A percentile compares a stretch with the other conserved stretches of the same genome.
These are phyloP conservation scores for Alauda arvensis DNA, from an alignment of 2,797 vertebrate genomes.

Conservation along the genomic window DNA sequence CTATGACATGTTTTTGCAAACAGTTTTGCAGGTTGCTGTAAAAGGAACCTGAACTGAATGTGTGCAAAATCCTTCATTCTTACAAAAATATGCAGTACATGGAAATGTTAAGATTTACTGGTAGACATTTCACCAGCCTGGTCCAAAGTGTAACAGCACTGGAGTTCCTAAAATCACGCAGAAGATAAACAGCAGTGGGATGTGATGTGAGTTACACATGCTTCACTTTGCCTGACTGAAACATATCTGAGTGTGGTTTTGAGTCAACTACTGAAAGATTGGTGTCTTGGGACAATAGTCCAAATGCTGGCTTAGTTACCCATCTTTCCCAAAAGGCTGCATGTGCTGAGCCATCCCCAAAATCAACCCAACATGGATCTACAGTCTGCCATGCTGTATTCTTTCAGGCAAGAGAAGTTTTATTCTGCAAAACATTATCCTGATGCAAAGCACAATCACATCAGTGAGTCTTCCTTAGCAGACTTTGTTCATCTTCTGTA, in stretches of 20 bases:
- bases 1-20: background rate
- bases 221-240: background rate
- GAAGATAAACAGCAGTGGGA: constrained; percentile 5
- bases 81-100: background rate
- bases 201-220: background rate
- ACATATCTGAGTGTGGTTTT: background rate
- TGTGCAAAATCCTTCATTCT: constrained; percentile 19
- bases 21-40: constrained; percentile 12
- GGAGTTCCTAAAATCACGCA: constrained; percentile 20
- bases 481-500: background rate
- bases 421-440: background rate
- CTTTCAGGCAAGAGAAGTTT: background rate
- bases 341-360: background rate
- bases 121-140: background rate
- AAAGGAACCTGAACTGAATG: constrained; percentile 6
- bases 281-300: background rate
- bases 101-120: constrained; percentile 21
- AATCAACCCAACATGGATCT: background rate
- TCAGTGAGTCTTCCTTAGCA: background rate
- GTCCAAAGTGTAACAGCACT: constrained; percentile 23
- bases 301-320: background rate
- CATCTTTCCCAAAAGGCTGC: background rate
- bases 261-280: background rate
- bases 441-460: background rate
- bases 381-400: background rate